Evolutionary conservation across 2,888 invertebrate genomes (phyloP), one percentile per base, ranked within the genome.

Genomic region (Dorcus parallelipipedus): DNA sequence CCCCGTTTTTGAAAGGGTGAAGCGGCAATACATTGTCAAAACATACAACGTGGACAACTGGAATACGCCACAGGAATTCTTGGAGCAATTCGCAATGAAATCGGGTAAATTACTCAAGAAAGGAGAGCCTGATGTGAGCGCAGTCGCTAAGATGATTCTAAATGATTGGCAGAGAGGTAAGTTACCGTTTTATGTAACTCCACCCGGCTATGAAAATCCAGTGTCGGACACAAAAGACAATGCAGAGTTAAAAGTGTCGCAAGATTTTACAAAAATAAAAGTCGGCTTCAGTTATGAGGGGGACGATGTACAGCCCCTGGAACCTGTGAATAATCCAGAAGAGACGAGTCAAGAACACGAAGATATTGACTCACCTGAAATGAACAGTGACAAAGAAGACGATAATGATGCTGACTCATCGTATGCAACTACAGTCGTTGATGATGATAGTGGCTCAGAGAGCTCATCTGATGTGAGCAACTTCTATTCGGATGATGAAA

Each of bases 101-200:
- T 86, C 86, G 9, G 99, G 99, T 0, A 95, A 95, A 79, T 81
- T 99, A 54, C 78, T 96, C 8, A 98, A 97, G 77, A 95, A 95
- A 68, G 99, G 97, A n/a, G 97, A 99, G 74, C 95, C 99, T 8
- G 97, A 99, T 79, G 81, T 96, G 17, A 80, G 85, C 50, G 91
- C 91, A 60, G 91, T 91, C 1, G 90, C 99, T 0, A 90, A 91
- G 76, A 97, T 97, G 92, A 87, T 99, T 8, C 83, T 99, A 2
- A 99, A 99, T 81, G 99, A 99, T 78, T 99, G 96, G 92, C 98
- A 99, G 79, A 85, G 99, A 71, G 99, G 99, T 4, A 96, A 95
- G 78, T 80, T 99, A 54, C 97, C 98, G 0, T 98, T 93, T 78
- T 99, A 94, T 81, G 89, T 94, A 3, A 83, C 88, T 48, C 97